These are phyloP conservation scores for Sipha flava DNA, from an alignment of 1,140 invertebrate species.

Conservation along the genomic window DNA sequence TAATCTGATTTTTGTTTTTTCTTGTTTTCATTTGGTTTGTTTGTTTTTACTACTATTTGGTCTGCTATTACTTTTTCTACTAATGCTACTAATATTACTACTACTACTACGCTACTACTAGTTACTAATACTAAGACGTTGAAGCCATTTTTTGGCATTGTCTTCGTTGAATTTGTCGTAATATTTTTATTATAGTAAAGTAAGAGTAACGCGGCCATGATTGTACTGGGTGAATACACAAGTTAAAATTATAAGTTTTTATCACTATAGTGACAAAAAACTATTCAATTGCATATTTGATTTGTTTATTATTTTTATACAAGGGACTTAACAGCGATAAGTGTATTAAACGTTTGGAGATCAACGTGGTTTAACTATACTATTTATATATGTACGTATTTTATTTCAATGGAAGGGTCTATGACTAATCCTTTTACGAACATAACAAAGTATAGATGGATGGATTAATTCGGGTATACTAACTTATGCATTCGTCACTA, in stretches of 20 bases:
- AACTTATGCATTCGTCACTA: not conserved
- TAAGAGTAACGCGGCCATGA: conserved; percentile 2
- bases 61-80: conserved; percentile 6
- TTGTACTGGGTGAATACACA: conserved; percentile 1
- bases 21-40: conserved; percentile 32
- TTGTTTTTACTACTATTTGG: conserved; percentile 19
- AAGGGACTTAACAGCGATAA: no score
- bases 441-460: not conserved
- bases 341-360: no score
- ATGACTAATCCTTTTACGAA: not conserved
- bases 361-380: no score
- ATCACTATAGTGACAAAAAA: not conserved
- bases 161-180: not conserved
- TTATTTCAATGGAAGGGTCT: no score
- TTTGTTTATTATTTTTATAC: not conserved
- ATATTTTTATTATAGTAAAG: not conserved
- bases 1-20: conserved; percentile 37
- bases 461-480: not conserved
- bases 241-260: not conserved
- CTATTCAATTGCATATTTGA: not conserved
- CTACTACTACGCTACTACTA: not conserved
- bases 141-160: not conserved
- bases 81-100: not conserved
- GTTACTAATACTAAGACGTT: not conserved
- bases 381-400: no score